Evolutionary conservation across 1,140 invertebrate species (phyloP), one percentile per base, ranked within the genome.

Genomic region (Acromyrmex heyeri): DNA sequence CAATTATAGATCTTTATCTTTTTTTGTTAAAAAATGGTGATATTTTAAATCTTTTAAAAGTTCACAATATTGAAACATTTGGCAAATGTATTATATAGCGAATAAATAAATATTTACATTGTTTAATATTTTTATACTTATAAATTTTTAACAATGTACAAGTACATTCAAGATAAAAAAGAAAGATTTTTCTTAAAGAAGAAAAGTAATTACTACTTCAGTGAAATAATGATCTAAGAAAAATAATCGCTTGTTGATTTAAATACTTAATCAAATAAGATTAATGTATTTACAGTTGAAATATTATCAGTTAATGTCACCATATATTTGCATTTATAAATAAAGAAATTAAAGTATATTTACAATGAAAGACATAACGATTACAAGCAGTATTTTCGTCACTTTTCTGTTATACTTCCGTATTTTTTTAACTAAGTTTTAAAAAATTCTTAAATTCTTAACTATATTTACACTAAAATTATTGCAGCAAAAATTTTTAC

Each of bases 401-500:
- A 55, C 24, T 21, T 70, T 24, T 67, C 8, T 48, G 18, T 34
- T 6, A 34, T 64, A 57, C 21, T n/a, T 8, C 6, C 44, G 38
- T 44, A 21, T 27, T 27, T 27, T 57, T 44, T 6, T 21, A 82
- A 82, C 18, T 10, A 72, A 18, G 16, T 10, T 24, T 24, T 24
- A 24, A 24, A 50, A 55, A 38, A 79, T 82, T 59, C n/a, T 82
- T 2, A 0, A 18, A 55, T 0, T 21, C 21, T 21, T 21, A 59
- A 24, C 34, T 59, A 18, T 81, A 44, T 81, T 69, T 57, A 6
- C 65, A 30, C 1, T 61, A 72, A 72, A 72, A 72, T 82, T 14
- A 34, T 82, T 48, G 24, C 1, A 30, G 18, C 50, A 12, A 27
- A 72, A 72, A 82, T n/a, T 72, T 72, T 72, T 57, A 10, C 1